A percentile compares a stretch with the other conserved stretches of the same genome.
Conservation (phyloP, 2,113 vertebrate species). For the Garra rufa region DNA sequence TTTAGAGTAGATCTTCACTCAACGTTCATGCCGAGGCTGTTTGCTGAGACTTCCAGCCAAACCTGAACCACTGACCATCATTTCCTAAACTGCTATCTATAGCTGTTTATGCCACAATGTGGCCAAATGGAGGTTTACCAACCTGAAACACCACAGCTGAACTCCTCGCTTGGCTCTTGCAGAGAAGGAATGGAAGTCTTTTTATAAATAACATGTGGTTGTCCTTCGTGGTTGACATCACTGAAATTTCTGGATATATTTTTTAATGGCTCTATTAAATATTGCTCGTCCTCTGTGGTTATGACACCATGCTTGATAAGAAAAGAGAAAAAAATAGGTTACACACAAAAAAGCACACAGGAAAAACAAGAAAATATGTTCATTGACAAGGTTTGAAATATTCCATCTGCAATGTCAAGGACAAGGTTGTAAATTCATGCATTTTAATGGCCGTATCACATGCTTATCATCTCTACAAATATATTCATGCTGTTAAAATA, state of each 20-base stretch:
- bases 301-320: constrained; percentile 92
- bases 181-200: constrained; percentile 88
- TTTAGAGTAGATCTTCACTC: constrained; percentile 5
- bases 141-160: constrained; percentile 95
- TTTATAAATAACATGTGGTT: constrained; percentile 99
- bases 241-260: constrained; percentile 85
- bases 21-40: constrained; percentile 50
- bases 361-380: background rate
- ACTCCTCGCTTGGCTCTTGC: constrained; percentile 84
- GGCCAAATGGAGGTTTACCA: constrained; percentile 68
- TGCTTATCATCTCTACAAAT: constrained; percentile 25
- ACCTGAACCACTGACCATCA: constrained; percentile 74
- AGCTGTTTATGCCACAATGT: constrained; percentile 66
- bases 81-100: constrained; percentile 74
- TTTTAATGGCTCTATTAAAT: constrained; percentile 98
- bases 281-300: constrained; percentile 97
- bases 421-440: constrained; percentile 3
- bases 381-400: constrained; percentile 19
- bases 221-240: constrained; percentile 87
- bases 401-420: constrained; percentile 19
- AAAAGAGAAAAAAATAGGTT: constrained; percentile 57
- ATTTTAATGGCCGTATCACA: background rate
- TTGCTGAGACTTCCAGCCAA: constrained; percentile 62
- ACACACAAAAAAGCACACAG: constrained; percentile 40
- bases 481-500: constrained; percentile 29